Evolutionary conservation across 2,797 vertebrate genomes (phyloP).

Genomic region (Pempheris klunzingeri): DNA sequence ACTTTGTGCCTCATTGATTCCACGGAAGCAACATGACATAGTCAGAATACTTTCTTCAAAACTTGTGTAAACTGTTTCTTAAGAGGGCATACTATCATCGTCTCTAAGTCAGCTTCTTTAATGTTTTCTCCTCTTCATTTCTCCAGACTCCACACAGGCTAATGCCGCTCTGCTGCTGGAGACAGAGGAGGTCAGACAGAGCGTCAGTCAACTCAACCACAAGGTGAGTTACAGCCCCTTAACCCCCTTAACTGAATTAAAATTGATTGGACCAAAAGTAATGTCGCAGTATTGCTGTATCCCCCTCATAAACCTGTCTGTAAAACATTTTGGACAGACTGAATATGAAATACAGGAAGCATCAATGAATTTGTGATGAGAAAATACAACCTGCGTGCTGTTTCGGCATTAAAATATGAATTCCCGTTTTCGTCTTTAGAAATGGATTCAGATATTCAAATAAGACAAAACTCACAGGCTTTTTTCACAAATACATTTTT

Average conservation of each 20-base stretch:
- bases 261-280: constrained; percentile 6
- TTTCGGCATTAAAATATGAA: neutral
- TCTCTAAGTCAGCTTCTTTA: neutral
- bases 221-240: constrained; percentile 84
- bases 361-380: neutral
- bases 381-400: neutral
- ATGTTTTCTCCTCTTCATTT: constrained; percentile 20
- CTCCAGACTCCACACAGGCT: constrained; percentile 71
- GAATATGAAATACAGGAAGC: constrained; percentile 1
- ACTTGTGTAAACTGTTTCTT: neutral
- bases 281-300: neutral
- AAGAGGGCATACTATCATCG: neutral
- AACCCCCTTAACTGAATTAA: constrained; percentile 7
- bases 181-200: constrained; percentile 90
- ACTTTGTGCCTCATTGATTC: neutral
- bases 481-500: neutral
- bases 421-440: neutral
- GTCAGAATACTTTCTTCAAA: neutral
- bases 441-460: neutral
- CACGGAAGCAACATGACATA: neutral
- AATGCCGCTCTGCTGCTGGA: constrained; percentile 81
- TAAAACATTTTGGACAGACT: neutral
- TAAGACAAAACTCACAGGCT: neutral
- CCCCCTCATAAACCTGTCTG: neutral
- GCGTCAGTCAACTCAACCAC: constrained; percentile 89